Evolutionary conservation across 2,888 invertebrate species (phyloP), one percentile per base, ranked within the genome.

Genomic region (Ectemnius lituratus): DNA sequence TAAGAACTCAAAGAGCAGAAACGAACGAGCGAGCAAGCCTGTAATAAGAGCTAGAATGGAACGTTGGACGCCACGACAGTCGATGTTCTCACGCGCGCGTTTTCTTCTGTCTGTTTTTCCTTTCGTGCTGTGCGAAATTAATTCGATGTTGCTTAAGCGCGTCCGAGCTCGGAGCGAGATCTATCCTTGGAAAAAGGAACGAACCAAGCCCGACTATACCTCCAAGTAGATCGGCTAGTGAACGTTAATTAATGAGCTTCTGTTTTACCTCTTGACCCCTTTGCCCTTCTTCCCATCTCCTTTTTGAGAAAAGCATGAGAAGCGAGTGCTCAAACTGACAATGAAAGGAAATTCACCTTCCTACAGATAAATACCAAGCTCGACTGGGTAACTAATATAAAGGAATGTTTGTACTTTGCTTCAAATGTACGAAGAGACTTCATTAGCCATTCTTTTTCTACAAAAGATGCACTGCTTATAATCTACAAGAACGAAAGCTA

Each of bases 111-210:
- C 16, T 28, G 71, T 37, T 71, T 67, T 62, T 62, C 62, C 59
- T 63, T 52, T 47, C 57, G 63, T 5, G 45, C 13, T 11, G 8
- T 11, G 63, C 52, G 23, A 72, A 75, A 75, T 68, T 64, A 65
- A 76, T 76, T 74, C 71, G 64, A 67, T 63, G 67, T 67, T 67
- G 71, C 63, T 75, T 65, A 62, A 65, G 74, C 46, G 64, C 58
- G 37, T 11, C 4, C 58, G 23, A 56, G 16, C 56, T n/a, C 47
- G 46, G 4, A 58, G 46, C 56, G 45, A 49, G 56, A 37, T 11
- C 37, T 70, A 75, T 67, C 59, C 61, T 27, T n/a, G 62, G 67
- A 66, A 67, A 47, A 18, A 46, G 20, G 13, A 58, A 56, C 52
- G 23, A 37, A 13, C 13, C 8, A 18, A 0, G 20, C 14, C n/a